These are phyloP conservation scores for Ceyx margarethae DNA, from an alignment of 2,113 vertebrate genomes.

Conservation along the genomic window DNA sequence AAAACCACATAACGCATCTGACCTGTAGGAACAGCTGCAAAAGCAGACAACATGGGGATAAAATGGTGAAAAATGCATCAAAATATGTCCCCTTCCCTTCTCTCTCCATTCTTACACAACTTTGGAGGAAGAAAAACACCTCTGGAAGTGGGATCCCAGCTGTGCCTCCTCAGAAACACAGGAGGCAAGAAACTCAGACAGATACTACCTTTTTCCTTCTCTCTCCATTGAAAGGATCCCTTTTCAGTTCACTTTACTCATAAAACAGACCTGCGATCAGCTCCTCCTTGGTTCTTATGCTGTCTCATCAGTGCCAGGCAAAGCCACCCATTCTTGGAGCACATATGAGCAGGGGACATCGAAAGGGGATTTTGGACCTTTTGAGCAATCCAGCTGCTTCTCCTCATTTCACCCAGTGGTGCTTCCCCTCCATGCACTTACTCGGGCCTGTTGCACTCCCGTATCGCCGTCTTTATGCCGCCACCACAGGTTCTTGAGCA, in stretches of 20 bases:
- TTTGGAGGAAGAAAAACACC: background rate
- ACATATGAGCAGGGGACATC: too few species aligned
- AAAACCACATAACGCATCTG: background rate
- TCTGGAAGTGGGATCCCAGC: background rate
- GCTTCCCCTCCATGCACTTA: conserved; percentile 65
- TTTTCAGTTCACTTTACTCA: background rate
- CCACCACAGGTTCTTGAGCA: conserved; percentile 95
- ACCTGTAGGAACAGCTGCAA: background rate
- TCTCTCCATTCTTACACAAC: background rate
- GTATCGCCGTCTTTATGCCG: conserved; percentile 89
- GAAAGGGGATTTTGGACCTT: background rate
- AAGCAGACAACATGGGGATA: background rate
- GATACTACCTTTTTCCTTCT: background rate
- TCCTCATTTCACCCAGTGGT: background rate
- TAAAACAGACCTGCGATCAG: background rate
- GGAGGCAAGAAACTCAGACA: background rate
- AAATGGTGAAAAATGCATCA: background rate
- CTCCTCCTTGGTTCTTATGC: background rate
- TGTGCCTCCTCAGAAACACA: background rate
- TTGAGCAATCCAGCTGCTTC: background rate
- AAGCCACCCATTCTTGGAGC: background rate
- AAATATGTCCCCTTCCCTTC: background rate
- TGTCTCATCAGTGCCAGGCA: accelerated
- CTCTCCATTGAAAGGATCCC: accelerated
- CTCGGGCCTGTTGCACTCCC: conserved; percentile 95